phyloP scores from a whole-genome alignment of 2,113 vertebrate genomes.

The Ptyas mucosa region DNA sequence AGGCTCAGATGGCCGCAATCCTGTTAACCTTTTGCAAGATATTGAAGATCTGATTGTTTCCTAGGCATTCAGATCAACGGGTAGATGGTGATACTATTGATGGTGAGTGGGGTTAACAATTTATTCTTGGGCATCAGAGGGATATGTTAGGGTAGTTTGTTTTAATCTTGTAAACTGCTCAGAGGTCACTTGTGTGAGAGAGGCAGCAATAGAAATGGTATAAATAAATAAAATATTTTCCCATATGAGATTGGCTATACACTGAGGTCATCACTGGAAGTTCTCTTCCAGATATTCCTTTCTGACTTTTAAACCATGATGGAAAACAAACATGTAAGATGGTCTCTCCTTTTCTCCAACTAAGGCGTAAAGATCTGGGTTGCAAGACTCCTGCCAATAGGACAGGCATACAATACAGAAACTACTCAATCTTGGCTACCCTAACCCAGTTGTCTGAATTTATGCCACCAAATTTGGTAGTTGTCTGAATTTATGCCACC shows the following conservation, averaged over 20 bases:
- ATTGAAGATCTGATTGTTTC: neutral
- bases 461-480: neutral
- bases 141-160: neutral
- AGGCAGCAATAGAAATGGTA: neutral
- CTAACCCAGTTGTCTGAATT: neutral
- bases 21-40: neutral
- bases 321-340: neutral
- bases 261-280: neutral
- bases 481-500: neutral
- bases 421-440: neutral
- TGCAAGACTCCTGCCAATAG: neutral
- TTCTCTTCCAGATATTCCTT: neutral
- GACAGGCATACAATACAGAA: neutral
- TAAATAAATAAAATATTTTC: neutral
- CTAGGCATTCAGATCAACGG: neutral
- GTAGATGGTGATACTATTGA: neutral
- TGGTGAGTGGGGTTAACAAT: neutral
- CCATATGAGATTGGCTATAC: neutral
- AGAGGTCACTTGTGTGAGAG: neutral
- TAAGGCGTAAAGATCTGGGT: neutral
- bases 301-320: neutral
- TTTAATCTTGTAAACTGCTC: neutral
- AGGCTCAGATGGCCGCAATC: neutral
- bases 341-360: neutral
- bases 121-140: neutral